Conservation (phyloP, 2,888 invertebrate genomes). For the Cephus sareptanus region DNA sequence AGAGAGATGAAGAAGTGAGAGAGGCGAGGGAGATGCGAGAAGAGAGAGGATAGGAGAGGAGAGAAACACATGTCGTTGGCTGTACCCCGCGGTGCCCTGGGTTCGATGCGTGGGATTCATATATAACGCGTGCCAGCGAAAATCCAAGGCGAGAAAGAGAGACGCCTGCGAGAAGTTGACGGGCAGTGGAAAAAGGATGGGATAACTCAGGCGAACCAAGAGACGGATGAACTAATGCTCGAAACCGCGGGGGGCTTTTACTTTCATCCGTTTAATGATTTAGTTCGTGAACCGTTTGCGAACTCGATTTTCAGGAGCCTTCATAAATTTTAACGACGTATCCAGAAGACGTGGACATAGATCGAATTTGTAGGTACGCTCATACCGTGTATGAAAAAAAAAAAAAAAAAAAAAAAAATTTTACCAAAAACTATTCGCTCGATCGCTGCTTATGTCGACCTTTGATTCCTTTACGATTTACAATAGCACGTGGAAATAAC, state of each 20-base stretch:
- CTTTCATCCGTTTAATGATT: slow-evolving; percentile 61
- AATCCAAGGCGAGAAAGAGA: slow-evolving; percentile 15
- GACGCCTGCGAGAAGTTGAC: slow-evolving; percentile 2
- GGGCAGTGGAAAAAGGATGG: slow-evolving; percentile 26
- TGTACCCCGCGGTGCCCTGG: slow-evolving; percentile 60
- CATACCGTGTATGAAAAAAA: not conserved
- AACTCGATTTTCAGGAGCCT: slow-evolving; percentile 44
- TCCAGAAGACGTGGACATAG: slow-evolving; percentile 1
- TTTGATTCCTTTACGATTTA: not conserved
- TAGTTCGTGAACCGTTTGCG: slow-evolving; percentile 48
- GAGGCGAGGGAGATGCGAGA: slow-evolving; percentile 12
- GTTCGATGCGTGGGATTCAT: slow-evolving; percentile 63
- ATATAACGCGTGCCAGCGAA: slow-evolving; percentile 57
- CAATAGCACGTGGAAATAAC: not conserved
- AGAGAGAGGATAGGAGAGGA: slow-evolving; percentile 32
- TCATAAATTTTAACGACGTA: slow-evolving; percentile 37
- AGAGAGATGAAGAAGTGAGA: slow-evolving; percentile 29
- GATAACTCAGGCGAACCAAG: slow-evolving; percentile 49
- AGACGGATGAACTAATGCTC: slow-evolving; percentile 64
- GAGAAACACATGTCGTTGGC: slow-evolving; percentile 64
- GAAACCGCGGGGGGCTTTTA: slow-evolving; percentile 56
- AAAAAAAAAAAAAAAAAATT: not conserved
- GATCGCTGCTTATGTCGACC: not conserved
- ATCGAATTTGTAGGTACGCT: not conserved
- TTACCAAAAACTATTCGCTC: not conserved